These are phyloP conservation scores for Tridacna gigas DNA, from an alignment of 2,888 invertebrate genomes.

Conservation along the genomic window DNA sequence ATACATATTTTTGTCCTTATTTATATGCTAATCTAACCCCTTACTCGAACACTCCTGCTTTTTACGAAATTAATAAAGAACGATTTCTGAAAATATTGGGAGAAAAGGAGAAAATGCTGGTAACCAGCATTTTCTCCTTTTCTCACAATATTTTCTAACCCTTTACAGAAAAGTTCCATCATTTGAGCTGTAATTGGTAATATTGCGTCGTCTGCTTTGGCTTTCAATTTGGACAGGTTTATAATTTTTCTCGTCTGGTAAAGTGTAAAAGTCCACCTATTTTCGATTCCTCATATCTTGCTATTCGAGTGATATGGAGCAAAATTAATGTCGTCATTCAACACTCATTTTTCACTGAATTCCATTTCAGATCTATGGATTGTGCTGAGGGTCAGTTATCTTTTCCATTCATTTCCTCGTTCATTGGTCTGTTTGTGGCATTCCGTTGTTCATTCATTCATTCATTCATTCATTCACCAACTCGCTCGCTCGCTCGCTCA, in stretches of 20 bases:
- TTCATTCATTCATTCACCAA: not conserved
- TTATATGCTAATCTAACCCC: not conserved
- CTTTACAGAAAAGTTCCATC: no score
- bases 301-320: conserved; percentile 22
- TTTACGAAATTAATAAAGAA: no score
- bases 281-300: conserved; percentile 6
- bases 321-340: not conserved
- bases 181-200: no score
- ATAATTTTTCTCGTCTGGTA: no score
- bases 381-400: not conserved
- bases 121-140: no score
- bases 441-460: not conserved
- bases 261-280: not conserved
- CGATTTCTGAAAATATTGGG: no score
- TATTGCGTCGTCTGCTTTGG: no score
- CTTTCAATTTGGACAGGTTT: no score
- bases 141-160: no score
- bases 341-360: not conserved
- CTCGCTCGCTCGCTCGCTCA: not conserved
- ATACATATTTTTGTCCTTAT: conserved; percentile 27
- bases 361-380: not conserved
- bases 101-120: no score
- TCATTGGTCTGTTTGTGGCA: not conserved
- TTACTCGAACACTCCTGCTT: no score
- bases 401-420: not conserved